Evolutionary conservation across 2,113 vertebrate species (phyloP).

Genomic region (Pagrus major): DNA sequence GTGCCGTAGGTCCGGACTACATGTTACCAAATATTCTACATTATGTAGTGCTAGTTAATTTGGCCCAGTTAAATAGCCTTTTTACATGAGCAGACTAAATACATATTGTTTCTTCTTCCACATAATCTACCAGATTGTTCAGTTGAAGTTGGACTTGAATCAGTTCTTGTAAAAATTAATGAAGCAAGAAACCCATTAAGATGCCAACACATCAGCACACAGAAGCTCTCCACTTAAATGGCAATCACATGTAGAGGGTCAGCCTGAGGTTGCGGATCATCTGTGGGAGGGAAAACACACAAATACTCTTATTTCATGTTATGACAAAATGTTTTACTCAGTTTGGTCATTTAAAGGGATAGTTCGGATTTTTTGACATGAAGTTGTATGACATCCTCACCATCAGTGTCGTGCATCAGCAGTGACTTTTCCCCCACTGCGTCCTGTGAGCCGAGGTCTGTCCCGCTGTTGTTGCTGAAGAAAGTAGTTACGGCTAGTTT

Average conservation of each 20-base stretch:
- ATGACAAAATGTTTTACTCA: background rate
- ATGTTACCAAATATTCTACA: background rate
- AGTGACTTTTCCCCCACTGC: too few relatives aligned
- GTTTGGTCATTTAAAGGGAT: background rate
- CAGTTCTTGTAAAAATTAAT: slow-evolving; percentile 29
- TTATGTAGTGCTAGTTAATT: background rate
- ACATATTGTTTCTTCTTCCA: background rate
- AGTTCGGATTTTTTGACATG: too few relatives aligned
- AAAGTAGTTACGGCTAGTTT: too few relatives aligned
- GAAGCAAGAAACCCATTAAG: background rate
- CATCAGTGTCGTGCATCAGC: too few relatives aligned
- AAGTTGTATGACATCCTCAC: too few relatives aligned
- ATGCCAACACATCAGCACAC: background rate
- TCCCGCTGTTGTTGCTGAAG: too few relatives aligned
- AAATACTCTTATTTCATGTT: background rate
- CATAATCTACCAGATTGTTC: background rate
- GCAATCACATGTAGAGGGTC: background rate
- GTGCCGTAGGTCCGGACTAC: background rate
- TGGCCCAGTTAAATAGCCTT: background rate
- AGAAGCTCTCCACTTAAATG: background rate
- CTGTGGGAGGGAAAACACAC: background rate
- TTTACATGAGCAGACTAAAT: background rate
- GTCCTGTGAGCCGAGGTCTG: too few relatives aligned
- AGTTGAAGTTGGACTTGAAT: too few relatives aligned
- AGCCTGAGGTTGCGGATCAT: background rate